A percentile compares a stretch with the other conserved stretches of the same genome.
These are phyloP conservation scores for Calycopis cecrops DNA, from an alignment of 1,140 invertebrate species.

Conservation along the genomic window DNA sequence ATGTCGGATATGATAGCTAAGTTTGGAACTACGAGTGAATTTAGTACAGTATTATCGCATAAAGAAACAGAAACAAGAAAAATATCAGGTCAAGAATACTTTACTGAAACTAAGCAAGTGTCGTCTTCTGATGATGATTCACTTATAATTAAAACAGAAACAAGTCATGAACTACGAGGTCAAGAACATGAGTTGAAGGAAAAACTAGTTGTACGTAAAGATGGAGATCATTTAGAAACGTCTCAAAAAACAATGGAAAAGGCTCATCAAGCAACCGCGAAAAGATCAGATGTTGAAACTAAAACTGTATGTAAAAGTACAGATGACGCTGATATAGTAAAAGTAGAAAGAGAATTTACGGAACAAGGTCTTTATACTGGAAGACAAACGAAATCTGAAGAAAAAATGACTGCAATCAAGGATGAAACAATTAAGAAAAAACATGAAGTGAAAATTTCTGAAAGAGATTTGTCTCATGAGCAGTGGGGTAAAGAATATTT, in stretches of 20 bases:
- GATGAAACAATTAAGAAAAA: slow-evolving; percentile 70
- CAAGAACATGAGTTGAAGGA: slow-evolving; percentile 70
- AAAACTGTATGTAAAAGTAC: slow-evolving; percentile 66
- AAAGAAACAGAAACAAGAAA: slow-evolving; percentile 71
- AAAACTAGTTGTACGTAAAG: slow-evolving; percentile 60
- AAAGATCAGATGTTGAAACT: slow-evolving; percentile 65
- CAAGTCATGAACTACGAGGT: slow-evolving; percentile 62
- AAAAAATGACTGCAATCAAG: slow-evolving; percentile 70
- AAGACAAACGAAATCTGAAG: slow-evolving; percentile 72
- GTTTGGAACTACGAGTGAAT: slow-evolving; percentile 48
- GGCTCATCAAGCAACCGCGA: slow-evolving; percentile 66
- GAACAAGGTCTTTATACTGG: slow-evolving; percentile 70
- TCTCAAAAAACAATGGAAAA: slow-evolving; percentile 67
- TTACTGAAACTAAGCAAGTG: slow-evolving; percentile 66
- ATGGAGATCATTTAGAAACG: slow-evolving; percentile 67
- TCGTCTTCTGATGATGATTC: slow-evolving; percentile 71
- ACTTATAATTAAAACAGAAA: slow-evolving; percentile 69
- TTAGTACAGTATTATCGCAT: slow-evolving; percentile 62
- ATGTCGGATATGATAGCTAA: slow-evolving; percentile 65
- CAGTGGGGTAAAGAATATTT: slow-evolving; percentile 75
- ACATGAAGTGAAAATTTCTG: slow-evolving; percentile 71
- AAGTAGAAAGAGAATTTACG: slow-evolving; percentile 63
- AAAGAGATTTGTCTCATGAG: slow-evolving; percentile 71
- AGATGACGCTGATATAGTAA: slow-evolving; percentile 61
- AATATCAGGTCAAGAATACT: slow-evolving; percentile 70